These are phyloP conservation scores for Ichneumon xanthorius DNA, from an alignment of 2,888 invertebrate genomes.

Conservation along the genomic window DNA sequence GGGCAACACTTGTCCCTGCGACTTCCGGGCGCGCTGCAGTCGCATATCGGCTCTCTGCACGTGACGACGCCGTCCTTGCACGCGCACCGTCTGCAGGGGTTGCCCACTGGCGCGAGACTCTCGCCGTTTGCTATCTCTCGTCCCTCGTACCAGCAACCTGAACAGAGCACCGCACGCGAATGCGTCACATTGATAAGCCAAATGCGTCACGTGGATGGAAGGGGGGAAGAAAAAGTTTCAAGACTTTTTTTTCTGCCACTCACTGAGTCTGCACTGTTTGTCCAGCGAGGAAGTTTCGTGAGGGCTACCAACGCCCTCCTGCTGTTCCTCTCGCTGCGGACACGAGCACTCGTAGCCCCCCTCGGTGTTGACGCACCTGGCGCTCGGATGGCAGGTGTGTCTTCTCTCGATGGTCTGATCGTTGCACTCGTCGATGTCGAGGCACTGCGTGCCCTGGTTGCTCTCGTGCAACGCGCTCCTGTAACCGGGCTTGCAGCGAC, in stretches of 20 bases:
- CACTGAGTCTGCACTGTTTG: slow-evolving; percentile 88
- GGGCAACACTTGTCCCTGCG: slow-evolving; percentile 90
- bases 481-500: slow-evolving; percentile 93
- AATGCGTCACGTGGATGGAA: not conserved
- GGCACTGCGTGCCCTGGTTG: slow-evolving; percentile 87
- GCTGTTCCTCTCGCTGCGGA: slow-evolving; percentile 82
- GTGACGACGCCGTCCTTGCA: slow-evolving; percentile 87
- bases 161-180: slow-evolving; percentile 18
- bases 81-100: slow-evolving; percentile 86
- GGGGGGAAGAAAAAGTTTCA: not conserved
- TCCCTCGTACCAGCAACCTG: slow-evolving; percentile 91
- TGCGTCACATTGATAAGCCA: slow-evolving; percentile 1
- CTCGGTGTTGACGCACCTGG: slow-evolving; percentile 92
- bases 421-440: slow-evolving; percentile 94
- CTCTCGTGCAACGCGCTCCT: slow-evolving; percentile 87
- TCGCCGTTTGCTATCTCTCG: slow-evolving; percentile 88
- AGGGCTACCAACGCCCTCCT: not conserved
- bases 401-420: slow-evolving; percentile 86
- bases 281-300: slow-evolving; percentile 47
- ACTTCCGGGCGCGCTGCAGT: slow-evolving; percentile 87
- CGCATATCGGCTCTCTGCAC: slow-evolving; percentile 90
- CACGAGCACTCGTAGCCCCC: slow-evolving; percentile 93
- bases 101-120: slow-evolving; percentile 84
- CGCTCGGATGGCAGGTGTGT: slow-evolving; percentile 92
- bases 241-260: slow-evolving; percentile 77